These are phyloP conservation scores for Ovis canadensis DNA, from an alignment of 2,113 vertebrate species.

Conservation along the genomic window DNA sequence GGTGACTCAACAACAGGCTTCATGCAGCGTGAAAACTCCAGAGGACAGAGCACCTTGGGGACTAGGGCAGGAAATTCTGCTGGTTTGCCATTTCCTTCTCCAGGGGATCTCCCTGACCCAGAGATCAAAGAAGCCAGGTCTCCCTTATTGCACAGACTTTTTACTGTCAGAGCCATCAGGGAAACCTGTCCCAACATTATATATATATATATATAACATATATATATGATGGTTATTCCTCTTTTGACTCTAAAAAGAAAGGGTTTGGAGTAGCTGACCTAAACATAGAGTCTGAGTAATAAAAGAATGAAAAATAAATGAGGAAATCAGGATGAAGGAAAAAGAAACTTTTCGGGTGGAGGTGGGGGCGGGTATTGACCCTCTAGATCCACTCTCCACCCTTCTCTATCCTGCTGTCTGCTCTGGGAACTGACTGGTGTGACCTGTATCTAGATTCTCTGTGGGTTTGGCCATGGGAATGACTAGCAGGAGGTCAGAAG, in stretches of 20 bases:
- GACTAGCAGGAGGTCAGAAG: background rate
- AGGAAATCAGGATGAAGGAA: background rate
- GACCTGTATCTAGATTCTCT: background rate
- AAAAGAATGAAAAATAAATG: background rate
- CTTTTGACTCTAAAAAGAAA: conserved; percentile 24
- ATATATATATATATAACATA: too few relatives aligned
- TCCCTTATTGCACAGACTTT: background rate
- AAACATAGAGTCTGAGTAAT: background rate
- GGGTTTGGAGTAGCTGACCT: background rate
- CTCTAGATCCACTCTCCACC: background rate
- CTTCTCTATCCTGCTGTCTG: background rate
- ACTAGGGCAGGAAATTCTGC: background rate
- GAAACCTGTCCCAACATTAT: background rate
- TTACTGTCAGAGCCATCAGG: background rate
- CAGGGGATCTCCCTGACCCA: background rate
- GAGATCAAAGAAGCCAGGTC: background rate
- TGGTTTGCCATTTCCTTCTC: background rate
- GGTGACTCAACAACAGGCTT: conserved; percentile 64
- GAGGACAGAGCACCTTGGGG: background rate
- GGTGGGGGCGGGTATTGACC: background rate
- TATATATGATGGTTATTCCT: background rate
- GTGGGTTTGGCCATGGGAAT: background rate
- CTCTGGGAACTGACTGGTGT: too few relatives aligned
- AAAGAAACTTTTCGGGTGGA: background rate
- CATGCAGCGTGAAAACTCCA: background rate